Conservation (phyloP, 2,113 vertebrate genomes). For the Philantomba maxwellii region DNA sequence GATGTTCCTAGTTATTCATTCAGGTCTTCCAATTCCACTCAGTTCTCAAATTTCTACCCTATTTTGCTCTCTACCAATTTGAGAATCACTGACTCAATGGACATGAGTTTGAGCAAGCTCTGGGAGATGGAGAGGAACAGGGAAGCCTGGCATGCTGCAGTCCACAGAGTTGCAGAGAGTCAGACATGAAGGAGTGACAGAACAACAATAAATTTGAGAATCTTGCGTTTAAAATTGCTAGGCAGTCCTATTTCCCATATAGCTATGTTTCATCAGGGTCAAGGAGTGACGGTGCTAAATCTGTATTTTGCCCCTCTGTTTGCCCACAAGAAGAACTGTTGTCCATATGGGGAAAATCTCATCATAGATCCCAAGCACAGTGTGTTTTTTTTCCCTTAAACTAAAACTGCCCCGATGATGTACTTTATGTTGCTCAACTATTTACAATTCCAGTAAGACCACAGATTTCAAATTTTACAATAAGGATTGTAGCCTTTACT, state of each 20-base stretch:
- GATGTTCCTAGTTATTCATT: background rate
- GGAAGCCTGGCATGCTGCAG: background rate
- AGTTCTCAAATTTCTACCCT: background rate
- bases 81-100: background rate
- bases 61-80: background rate
- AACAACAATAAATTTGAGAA: background rate
- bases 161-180: background rate
- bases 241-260: background rate
- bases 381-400: background rate
- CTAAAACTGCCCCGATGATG: background rate
- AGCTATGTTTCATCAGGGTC: background rate
- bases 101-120: background rate
- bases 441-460: background rate
- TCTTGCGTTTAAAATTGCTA: background rate
- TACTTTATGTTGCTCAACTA: background rate
- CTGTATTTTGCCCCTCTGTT: background rate
- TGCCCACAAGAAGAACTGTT: background rate
- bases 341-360: background rate
- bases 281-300: background rate
- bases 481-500: background rate
- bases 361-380: background rate
- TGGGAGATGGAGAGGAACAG: background rate
- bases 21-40: background rate
- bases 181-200: rapidly evolving
- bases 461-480: background rate